Evolutionary conservation across 2,113 vertebrate genomes (phyloP).

Genomic region (Oreochromis aureus): DNA sequence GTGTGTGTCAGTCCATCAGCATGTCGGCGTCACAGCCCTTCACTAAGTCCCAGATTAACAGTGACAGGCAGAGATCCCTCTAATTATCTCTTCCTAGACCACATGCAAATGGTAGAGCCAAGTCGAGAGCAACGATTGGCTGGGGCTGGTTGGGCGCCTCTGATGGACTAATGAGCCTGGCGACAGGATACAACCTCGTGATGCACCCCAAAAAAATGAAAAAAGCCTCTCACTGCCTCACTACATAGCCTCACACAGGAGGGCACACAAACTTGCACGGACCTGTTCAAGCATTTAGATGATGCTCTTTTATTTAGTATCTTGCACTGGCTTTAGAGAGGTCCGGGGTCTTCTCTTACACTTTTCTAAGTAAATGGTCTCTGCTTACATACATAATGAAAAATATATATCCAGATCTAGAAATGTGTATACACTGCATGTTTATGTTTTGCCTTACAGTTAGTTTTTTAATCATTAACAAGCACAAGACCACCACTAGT

Average conservation of each 20-base stretch:
- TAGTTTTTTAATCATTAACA: not conserved
- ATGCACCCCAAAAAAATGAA: constrained; percentile 36
- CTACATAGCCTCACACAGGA: not conserved
- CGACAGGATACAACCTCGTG: constrained; percentile 57
- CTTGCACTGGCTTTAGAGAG: not conserved
- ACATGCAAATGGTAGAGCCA: constrained; percentile 71
- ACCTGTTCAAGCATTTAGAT: not conserved
- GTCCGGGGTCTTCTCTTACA: not conserved
- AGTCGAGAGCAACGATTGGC: constrained; percentile 57
- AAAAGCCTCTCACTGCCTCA: not conserved
- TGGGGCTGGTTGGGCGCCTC: constrained; percentile 37
- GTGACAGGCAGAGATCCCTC: constrained; percentile 79
- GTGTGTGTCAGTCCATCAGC: constrained; percentile 60
- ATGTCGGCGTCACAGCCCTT: constrained; percentile 69
- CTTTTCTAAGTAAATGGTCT: not conserved
- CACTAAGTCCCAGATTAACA: constrained; percentile 77
- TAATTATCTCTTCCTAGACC: constrained; percentile 77
- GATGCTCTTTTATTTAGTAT: not conserved
- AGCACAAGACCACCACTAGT: not conserved
- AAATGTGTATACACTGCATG: not conserved
- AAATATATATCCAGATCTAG: not conserved
- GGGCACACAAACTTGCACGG: not conserved
- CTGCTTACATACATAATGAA: not conserved
- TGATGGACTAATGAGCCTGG: constrained; percentile 68
- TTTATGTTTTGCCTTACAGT: not conserved